Evolutionary conservation across 2,888 invertebrate genomes (phyloP).

Genomic region (Caenorhabditis doughertyi): DNA sequence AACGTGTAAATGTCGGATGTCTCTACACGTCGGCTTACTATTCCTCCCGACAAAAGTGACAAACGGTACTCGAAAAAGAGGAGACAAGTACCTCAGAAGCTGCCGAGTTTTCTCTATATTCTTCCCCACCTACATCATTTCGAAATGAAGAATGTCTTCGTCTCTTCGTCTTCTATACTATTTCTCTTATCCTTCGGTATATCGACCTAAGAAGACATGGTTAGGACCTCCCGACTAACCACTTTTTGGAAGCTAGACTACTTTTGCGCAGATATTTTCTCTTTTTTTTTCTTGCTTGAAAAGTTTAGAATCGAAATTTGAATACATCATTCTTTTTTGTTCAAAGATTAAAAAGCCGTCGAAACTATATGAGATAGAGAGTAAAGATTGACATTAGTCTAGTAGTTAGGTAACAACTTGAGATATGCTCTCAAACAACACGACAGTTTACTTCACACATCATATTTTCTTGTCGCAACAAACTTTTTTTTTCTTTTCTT

Average conservation of each 20-base stretch:
- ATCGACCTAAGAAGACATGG: slow-evolving; percentile 31
- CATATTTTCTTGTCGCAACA: slow-evolving; percentile 1
- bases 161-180: slow-evolving; percentile 30
- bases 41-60: slow-evolving; percentile 62
- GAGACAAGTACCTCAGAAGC: slow-evolving; percentile 49
- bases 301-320: slow-evolving; percentile 5
- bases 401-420: slow-evolving; percentile 37
- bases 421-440: slow-evolving; percentile 46
- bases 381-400: slow-evolving; percentile 50
- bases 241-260: slow-evolving; percentile 28
- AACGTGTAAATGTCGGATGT: slow-evolving; percentile 49
- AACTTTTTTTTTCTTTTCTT: slow-evolving; percentile 23
- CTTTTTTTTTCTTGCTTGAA: background rate
- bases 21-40: slow-evolving; percentile 56
- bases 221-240: slow-evolving; percentile 23
- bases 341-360: slow-evolving; percentile 23
- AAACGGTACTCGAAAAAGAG: slow-evolving; percentile 66
- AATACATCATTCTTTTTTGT: slow-evolving; percentile 23
- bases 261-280: slow-evolving; percentile 28
- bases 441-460: slow-evolving; percentile 47
- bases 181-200: slow-evolving; percentile 27
- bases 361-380: slow-evolving; percentile 1
- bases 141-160: slow-evolving; percentile 45
- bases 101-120: slow-evolving; percentile 13
- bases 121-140: slow-evolving; percentile 49